phyloP scores from a whole-genome alignment of 2,797 vertebrate species.

The Sebastiscus albofasciatus region DNA sequence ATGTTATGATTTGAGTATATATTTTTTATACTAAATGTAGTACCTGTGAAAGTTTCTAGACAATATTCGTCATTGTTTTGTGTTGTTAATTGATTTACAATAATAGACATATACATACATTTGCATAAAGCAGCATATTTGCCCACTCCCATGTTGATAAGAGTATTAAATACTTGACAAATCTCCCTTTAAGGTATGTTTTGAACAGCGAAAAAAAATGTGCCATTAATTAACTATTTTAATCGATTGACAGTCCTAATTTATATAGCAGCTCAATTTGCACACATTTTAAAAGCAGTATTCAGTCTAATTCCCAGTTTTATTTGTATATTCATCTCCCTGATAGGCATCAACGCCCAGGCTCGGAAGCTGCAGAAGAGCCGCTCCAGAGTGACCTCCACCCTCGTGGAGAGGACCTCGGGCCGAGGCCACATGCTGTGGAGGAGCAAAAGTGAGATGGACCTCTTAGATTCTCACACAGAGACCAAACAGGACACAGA shows the following conservation, averaged over 20 bases:
- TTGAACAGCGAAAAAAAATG: too few species aligned
- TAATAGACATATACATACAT: too few species aligned
- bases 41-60: too few species aligned
- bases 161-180: too few species aligned
- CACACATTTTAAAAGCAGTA: background rate
- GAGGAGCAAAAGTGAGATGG: conserved; percentile 83
- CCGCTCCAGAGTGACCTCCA: conserved; percentile 82
- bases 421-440: conserved; percentile 67
- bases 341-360: conserved; percentile 87
- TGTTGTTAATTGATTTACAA: too few species aligned
- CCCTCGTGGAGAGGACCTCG: conserved; percentile 62
- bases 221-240: too few species aligned
- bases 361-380: conserved; percentile 87
- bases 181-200: too few species aligned
- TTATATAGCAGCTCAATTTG: background rate
- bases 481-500: background rate
- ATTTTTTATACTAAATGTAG: too few species aligned
- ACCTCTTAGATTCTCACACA: conserved; percentile 66
- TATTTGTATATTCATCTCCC: conserved; percentile 14
- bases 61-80: too few species aligned
- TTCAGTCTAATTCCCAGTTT: background rate
- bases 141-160: too few species aligned
- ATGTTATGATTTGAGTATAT: too few species aligned
- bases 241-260: background rate
- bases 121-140: too few species aligned